Conservation (phyloP, 2,888 invertebrate genomes). For the Drosophila pseudotakahashii region DNA sequence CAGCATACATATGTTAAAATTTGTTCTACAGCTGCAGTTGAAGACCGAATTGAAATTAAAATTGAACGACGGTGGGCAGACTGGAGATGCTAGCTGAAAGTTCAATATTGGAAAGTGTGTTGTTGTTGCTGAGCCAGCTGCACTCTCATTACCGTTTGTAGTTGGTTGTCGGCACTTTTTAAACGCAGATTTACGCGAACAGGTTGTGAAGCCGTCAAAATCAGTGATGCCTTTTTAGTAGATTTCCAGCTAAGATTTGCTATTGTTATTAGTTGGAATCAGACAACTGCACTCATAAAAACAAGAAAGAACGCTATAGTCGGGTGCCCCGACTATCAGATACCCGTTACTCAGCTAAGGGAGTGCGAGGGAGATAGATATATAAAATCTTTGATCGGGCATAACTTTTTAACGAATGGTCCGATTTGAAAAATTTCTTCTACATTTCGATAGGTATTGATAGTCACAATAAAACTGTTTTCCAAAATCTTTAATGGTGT, state of each 20-base stretch:
- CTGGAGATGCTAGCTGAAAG: slow-evolving; percentile 35
- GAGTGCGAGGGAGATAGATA: too few species aligned
- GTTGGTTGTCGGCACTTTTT: slow-evolving; percentile 67
- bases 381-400: too few species aligned
- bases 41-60: slow-evolving; percentile 22
- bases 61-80: slow-evolving; percentile 14
- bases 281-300: neutral
- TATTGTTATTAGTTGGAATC: neutral
- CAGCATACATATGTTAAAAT: too few species aligned
- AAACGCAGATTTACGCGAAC: slow-evolving; percentile 70
- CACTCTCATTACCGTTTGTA: slow-evolving; percentile 68
- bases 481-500: too few species aligned
- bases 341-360: too few species aligned
- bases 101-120: slow-evolving; percentile 59
- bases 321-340: too few species aligned
- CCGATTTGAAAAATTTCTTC: too few species aligned
- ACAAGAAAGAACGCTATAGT: too few species aligned
- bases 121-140: slow-evolving; percentile 34
- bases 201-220: slow-evolving; percentile 66
- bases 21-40: slow-evolving; percentile 12
- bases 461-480: too few species aligned
- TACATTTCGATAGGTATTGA: too few species aligned
- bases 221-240: neutral
- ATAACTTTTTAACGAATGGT: too few species aligned
- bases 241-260: neutral